Percentiles rank a stretch among this genome's conserved stretches.
Evolutionary conservation across 2,888 invertebrate genomes (phyloP).

Genomic region (Synergus laeviventris): DNA sequence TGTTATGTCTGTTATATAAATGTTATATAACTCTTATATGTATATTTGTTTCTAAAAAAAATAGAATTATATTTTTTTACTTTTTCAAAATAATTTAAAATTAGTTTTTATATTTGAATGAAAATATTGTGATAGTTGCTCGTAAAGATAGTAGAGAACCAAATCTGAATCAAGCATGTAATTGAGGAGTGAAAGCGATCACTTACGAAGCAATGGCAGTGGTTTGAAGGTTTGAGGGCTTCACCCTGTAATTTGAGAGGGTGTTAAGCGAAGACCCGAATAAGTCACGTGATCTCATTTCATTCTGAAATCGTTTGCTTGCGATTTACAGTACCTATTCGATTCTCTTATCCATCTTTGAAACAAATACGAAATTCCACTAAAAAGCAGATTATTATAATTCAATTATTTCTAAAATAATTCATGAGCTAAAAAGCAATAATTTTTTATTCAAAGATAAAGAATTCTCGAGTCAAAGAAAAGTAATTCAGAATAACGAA

Average conservation of each 20-base stretch:
- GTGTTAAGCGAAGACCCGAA: background rate
- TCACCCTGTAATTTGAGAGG: slow-evolving; percentile 17
- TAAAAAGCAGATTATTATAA: too few species aligned
- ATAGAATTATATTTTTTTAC: background rate
- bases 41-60: background rate
- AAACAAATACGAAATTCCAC: too few species aligned
- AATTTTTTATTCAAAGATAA: too few species aligned
- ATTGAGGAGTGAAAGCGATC: slow-evolving; percentile 18
- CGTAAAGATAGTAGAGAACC: background rate
- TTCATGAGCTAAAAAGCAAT: too few species aligned
- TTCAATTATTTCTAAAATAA: too few species aligned
- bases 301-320: background rate
- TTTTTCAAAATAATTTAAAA: background rate
- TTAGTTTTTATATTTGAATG: background rate
- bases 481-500: too few species aligned
- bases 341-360: background rate
- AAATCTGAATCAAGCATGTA: background rate
- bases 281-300: background rate
- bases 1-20: too few species aligned
- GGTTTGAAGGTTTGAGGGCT: background rate
- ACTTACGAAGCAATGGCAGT: slow-evolving; percentile 24
- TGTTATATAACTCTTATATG: too few species aligned
- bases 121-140: background rate
- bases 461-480: too few species aligned
- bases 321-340: background rate